Conservation (phyloP, 2,888 invertebrate genomes). For the Hipparchia semele region DNA sequence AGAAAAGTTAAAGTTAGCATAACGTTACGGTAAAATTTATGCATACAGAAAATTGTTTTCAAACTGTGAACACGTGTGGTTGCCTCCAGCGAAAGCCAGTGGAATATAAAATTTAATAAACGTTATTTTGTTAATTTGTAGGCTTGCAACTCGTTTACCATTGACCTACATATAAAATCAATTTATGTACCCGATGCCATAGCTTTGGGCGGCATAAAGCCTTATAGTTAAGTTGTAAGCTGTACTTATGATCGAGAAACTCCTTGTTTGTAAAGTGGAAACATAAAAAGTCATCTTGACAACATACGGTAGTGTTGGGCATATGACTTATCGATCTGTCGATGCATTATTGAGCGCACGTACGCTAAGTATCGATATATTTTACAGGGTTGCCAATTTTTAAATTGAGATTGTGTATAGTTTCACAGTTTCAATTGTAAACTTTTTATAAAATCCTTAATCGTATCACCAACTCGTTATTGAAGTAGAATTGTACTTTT, state of each 20-base stretch:
- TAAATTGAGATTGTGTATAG: background rate
- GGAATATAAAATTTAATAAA: conserved; percentile 1
- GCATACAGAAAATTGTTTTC: background rate
- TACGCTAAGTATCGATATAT: conserved; percentile 52
- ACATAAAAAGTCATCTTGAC: conserved; percentile 40
- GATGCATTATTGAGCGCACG: conserved; percentile 74
- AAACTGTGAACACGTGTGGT: background rate
- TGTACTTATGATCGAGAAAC: background rate
- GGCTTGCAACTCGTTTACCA: background rate
- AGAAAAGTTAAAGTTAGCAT: too few species aligned
- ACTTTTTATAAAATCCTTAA: too few species aligned
- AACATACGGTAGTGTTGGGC: conserved; percentile 55
- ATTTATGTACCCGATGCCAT: background rate
- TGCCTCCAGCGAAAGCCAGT: background rate
- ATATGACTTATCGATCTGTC: conserved; percentile 67
- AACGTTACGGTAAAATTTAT: background rate
- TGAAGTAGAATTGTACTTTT: too few species aligned
- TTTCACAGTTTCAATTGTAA: too few species aligned
- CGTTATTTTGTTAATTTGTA: conserved; percentile 2
- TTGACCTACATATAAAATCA: conserved; percentile 1
- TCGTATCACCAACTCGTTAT: too few species aligned
- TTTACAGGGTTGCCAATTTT: conserved; percentile 39
- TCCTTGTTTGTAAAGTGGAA: background rate
- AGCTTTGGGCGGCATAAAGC: background rate
- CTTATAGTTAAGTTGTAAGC: background rate